Evolutionary conservation across 2,113 vertebrate genomes (phyloP).

Genomic region (Tauraco erythrolophus): DNA sequence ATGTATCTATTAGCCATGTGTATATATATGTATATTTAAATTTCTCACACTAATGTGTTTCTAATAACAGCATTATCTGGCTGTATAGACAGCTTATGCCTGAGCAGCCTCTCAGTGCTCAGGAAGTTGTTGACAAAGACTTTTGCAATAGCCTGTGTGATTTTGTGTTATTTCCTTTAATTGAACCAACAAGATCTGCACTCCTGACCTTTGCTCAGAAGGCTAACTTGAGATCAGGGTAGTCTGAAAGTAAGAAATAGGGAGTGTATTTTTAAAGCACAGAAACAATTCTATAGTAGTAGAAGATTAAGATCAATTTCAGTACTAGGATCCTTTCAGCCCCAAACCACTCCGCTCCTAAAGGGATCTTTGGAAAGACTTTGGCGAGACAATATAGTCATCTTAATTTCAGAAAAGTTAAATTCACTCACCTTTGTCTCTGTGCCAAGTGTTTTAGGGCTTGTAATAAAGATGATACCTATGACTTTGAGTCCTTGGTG

Average conservation of each 20-base stretch:
- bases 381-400: constrained; percentile 27
- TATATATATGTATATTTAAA: neutral
- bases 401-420: constrained; percentile 15
- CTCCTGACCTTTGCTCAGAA: constrained; percentile 24
- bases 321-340: neutral
- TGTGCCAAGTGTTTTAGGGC: constrained; percentile 11
- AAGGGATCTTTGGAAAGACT: constrained; percentile 3
- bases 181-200: constrained; percentile 32
- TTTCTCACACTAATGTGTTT: constrained; percentile 37
- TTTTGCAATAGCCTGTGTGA: constrained; percentile 39
- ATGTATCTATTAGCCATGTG: neutral
- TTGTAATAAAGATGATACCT: constrained; percentile 45
- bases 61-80: constrained; percentile 24
- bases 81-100: neutral
- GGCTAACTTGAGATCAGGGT: constrained; percentile 42
- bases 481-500: constrained; percentile 24
- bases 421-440: constrained; percentile 37
- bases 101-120: constrained; percentile 18
- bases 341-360: neutral
- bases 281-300: neutral
- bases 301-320: neutral
- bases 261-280: constrained; percentile 8
- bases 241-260: constrained; percentile 28
- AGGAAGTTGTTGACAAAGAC: constrained; percentile 54
- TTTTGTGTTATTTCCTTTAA: constrained; percentile 56